These are phyloP conservation scores for Nibea coibor DNA, from an alignment of 2,113 vertebrate species.

Conservation along the genomic window DNA sequence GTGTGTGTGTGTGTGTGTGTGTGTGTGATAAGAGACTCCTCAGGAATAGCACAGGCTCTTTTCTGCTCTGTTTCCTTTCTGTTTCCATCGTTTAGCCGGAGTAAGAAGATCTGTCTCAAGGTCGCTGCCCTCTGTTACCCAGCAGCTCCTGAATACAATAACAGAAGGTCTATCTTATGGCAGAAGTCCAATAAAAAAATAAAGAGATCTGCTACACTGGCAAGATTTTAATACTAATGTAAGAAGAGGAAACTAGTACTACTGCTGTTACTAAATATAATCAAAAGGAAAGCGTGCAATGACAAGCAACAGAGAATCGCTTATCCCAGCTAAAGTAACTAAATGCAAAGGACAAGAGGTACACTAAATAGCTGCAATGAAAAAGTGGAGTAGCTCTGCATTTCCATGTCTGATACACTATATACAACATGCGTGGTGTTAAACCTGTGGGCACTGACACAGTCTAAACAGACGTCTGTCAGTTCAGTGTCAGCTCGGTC, in stretches of 20 bases:
- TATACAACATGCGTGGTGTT: no score
- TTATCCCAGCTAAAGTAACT: neutral
- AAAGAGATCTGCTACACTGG: neutral
- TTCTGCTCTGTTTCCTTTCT: conserved; percentile 76
- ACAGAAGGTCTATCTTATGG: conserved; percentile 35
- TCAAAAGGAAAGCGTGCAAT: neutral
- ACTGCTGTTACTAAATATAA: neutral
- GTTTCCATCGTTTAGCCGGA: conserved; percentile 71
- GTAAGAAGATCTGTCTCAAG: conserved; percentile 74
- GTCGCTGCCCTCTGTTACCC: conserved; percentile 59
- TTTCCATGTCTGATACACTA: no score
- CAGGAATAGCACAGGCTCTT: conserved; percentile 46
- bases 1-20: conserved; percentile 23
- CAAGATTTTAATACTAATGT: conserved; percentile 15
- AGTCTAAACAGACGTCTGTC: neutral
- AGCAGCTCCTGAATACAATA: conserved; percentile 52
- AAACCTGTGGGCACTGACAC: neutral
- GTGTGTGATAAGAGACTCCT: conserved; percentile 28
- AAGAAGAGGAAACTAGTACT: neutral
- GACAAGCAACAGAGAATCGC: neutral
- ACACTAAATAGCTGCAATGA: neutral
- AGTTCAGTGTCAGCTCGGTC: neutral
- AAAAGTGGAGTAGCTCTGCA: no score
- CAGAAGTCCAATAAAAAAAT: conserved; percentile 54
- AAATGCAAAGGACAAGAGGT: neutral